A percentile compares a stretch with the other conserved stretches of the same genome.
Conservation (phyloP, 2,888 invertebrate genomes). For the Isotomurus palustris region DNA sequence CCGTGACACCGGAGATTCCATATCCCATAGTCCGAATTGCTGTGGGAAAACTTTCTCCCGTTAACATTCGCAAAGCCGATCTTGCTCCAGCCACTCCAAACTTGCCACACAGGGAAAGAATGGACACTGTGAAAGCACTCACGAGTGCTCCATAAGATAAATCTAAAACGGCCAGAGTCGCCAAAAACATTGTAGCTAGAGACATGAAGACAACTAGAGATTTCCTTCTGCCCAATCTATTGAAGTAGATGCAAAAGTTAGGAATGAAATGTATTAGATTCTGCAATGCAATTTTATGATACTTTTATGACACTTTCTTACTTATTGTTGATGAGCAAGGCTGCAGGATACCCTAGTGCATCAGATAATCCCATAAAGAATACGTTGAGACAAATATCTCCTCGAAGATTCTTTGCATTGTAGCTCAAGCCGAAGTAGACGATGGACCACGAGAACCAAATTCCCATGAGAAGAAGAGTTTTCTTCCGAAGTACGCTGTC, state of each 20-base stretch:
- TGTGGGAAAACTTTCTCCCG: constrained; percentile 37
- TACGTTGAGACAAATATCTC: constrained; percentile 29
- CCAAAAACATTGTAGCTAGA: constrained; percentile 24
- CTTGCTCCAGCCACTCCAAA: constrained; percentile 38
- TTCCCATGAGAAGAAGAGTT: constrained; percentile 30
- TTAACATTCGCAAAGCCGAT: constrained; percentile 26
- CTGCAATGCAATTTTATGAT: background rate
- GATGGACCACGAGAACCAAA: constrained; percentile 34
- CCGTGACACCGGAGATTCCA: constrained; percentile 30
- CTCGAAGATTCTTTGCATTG: constrained; percentile 34
- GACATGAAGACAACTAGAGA: constrained; percentile 33
- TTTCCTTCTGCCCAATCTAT: constrained; percentile 35
- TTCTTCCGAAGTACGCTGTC: constrained; percentile 18
- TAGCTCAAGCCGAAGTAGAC: constrained; percentile 39
- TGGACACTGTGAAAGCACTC: constrained; percentile 5
- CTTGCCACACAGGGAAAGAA: constrained; percentile 32
- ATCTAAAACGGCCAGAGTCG: constrained; percentile 26
- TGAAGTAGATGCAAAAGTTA: no score
- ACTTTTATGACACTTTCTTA: constrained; percentile 1
- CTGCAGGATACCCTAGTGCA: constrained; percentile 31
- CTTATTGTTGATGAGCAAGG: constrained; percentile 28
- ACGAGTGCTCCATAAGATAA: constrained; percentile 15
- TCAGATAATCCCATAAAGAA: constrained; percentile 29
- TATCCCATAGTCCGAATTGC: constrained; percentile 35
- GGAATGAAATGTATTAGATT: background rate